Base-by-base conservation (phyloP, 2,797 vertebrate genomes). In the Scolopax bukidnonensis region DNA sequence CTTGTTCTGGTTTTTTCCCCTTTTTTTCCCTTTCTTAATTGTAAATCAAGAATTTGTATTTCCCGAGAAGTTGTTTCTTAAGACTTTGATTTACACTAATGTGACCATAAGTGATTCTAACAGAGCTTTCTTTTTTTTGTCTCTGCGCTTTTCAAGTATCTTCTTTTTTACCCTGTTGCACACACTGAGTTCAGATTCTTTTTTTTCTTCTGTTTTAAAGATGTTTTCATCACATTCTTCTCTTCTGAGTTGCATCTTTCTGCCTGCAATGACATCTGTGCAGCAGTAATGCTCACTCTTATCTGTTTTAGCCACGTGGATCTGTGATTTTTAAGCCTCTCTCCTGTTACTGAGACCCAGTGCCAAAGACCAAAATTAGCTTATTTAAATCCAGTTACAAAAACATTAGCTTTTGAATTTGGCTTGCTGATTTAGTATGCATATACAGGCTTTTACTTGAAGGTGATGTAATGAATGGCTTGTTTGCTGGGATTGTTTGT, bases 331-430 rank as follows among this genome's bases (percentile, higher is more conserved):
- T 86, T 90, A 95, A 93, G 47, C 43, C n/a, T 73, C 51, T 50
- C 57, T 87, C 24, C 48, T 45, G 23, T 60, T 79, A 51, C 38
- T 38, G 83, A 93, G 63, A 91, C 36, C 20, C 19, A 40, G 32
- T 60, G 68, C 60, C 64, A 68, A 87, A 92, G 61, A 92, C 45
- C 45, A 65, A 77, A 96, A 96, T 87, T 94, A 96, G 86, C 75
- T 96, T 95, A 87, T 77, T 96, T 80, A 95, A 95, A 87, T 95
- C 86, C 92, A 77, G 25, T 96, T 96, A 82, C 78, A 85, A 40
- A 92, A 90, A 89, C 56, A 70, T 91, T 96, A 87, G 70, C 74
- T 90, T 68, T 53, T 82, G 51, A 91, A 88, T 88, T 94, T 95
- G 70, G 82, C 86, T 63, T 93, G 71, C n/a, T 92, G 67, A 16